Evolutionary conservation across 1,140 invertebrate genomes (phyloP).

Genomic region (Drosophila subobscura): DNA sequence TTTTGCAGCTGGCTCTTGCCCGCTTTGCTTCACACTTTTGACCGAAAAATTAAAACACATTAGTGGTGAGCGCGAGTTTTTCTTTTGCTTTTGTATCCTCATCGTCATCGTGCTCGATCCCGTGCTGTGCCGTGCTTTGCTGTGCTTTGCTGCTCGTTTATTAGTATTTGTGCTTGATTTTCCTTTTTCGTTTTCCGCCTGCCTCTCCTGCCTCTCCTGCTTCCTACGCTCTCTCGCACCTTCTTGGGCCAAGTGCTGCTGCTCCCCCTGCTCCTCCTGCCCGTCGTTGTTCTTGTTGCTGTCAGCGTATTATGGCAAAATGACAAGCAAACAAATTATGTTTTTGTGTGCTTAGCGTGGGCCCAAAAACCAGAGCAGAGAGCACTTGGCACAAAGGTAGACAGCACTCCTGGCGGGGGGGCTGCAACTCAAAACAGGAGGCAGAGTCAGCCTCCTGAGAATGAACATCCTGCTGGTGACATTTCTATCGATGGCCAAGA

Average conservation of each 20-base stretch:
- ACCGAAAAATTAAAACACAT: slow-evolving; percentile 64
- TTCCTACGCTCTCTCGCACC: slow-evolving; percentile 1
- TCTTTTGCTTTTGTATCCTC: slow-evolving; percentile 17
- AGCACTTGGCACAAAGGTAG: slow-evolving; percentile 54
- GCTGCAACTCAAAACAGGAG: background rate
- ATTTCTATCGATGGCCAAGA: slow-evolving; percentile 45
- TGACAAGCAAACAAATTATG: slow-evolving; percentile 80
- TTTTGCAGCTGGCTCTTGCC: slow-evolving; percentile 8
- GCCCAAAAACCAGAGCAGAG: slow-evolving; percentile 45
- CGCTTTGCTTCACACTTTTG: slow-evolving; percentile 36
- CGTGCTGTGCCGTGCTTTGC: background rate
- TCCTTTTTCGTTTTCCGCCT: slow-evolving; percentile 8
- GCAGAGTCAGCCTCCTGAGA: slow-evolving; percentile 8
- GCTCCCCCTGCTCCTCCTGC: slow-evolving; percentile 12
- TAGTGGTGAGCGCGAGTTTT: slow-evolving; percentile 60
- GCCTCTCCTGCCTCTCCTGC: background rate
- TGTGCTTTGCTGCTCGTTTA: slow-evolving; percentile 23
- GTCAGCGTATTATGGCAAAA: slow-evolving; percentile 73
- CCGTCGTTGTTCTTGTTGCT: slow-evolving; percentile 53
- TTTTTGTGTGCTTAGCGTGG: slow-evolving; percentile 73
- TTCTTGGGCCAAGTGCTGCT: slow-evolving; percentile 6
- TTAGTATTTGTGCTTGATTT: slow-evolving; percentile 60
- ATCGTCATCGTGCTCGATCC: slow-evolving; percentile 6
- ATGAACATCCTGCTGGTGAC: slow-evolving; percentile 46
- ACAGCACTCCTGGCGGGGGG: slow-evolving; percentile 1